Percentiles rank a stretch among this genome's conserved stretches.
These are phyloP conservation scores for Dasysyrphus tricinctus DNA, from an alignment of 2,888 invertebrate species.

Conservation along the genomic window DNA sequence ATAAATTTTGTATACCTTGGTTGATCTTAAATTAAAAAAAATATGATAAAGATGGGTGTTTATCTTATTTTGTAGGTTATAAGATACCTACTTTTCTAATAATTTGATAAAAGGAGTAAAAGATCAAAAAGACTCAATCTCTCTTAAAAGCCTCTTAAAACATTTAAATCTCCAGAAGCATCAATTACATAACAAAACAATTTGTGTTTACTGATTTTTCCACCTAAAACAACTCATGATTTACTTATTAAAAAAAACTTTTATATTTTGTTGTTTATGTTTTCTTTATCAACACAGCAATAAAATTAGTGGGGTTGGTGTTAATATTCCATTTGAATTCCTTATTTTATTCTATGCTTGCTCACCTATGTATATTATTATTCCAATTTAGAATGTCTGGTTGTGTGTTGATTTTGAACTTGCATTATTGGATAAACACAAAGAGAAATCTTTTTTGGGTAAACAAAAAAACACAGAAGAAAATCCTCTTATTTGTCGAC, in stretches of 20 bases:
- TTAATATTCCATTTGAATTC: constrained; percentile 57
- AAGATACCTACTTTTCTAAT: no score
- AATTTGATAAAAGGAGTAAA: not conserved
- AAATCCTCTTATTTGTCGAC: constrained; percentile 54
- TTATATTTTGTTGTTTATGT: constrained; percentile 20
- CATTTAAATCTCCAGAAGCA: not conserved
- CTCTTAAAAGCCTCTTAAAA: not conserved
- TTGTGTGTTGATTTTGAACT: constrained; percentile 32
- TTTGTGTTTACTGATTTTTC: constrained; percentile 19
- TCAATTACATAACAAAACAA: constrained; percentile 4
- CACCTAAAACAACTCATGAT: no score
- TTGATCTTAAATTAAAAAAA: not conserved
- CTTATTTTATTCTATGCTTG: constrained; percentile 24
- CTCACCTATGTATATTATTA: not conserved
- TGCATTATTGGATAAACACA: constrained; percentile 53
- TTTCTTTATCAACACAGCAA: constrained; percentile 42
- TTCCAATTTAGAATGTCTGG: constrained; percentile 27
- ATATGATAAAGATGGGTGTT: no score
- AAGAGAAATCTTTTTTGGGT: not conserved
- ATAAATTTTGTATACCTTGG: not conserved
- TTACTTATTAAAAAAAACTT: not conserved
- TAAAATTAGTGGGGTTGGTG: constrained; percentile 14
- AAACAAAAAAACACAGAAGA: not conserved
- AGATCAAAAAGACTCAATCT: not conserved
- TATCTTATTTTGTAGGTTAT: no score